phyloP scores from a whole-genome alignment of 2,113 vertebrate genomes.

The Mustela lutreola region DNA sequence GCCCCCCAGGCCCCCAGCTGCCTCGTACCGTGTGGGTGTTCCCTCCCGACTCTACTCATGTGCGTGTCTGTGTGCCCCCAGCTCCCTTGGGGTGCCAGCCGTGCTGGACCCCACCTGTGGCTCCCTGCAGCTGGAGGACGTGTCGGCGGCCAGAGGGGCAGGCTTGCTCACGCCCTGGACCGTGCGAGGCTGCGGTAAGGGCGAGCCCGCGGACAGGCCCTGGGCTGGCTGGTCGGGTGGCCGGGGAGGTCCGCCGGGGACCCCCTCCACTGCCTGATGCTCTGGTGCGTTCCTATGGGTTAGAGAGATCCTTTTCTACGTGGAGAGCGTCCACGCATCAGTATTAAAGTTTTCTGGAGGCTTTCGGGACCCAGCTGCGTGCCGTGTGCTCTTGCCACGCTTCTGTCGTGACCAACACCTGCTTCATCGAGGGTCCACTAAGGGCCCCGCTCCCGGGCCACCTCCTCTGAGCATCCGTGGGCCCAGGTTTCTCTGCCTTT shows the following conservation, averaged over 20 bases:
- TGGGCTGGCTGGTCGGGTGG: slow-evolving; percentile 65
- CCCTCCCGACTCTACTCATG: not conserved
- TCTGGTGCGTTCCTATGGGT: accelerated
- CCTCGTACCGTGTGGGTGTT: accelerated
- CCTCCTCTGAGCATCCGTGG: not conserved
- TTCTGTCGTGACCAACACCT: accelerated
- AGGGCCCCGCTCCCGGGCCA: accelerated
- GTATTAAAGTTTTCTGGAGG: slow-evolving; percentile 75
- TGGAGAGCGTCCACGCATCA: accelerated
- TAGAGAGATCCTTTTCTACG: not conserved
- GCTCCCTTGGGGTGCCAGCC: not conserved
- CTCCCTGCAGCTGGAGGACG: slow-evolving; percentile 63
- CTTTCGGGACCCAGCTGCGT: not conserved
- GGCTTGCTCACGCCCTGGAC: not conserved
- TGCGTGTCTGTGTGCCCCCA: not conserved
- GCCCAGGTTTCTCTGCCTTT: not conserved
- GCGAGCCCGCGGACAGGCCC: not conserved
- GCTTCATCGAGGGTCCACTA: accelerated
- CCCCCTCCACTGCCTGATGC: not conserved
- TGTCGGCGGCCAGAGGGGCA: not conserved
- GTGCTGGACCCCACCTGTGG: accelerated
- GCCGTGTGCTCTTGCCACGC: not conserved
- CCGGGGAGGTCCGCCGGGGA: not conserved
- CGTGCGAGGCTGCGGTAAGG: slow-evolving; percentile 68
- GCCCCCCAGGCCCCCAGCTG: accelerated